phyloP scores from a whole-genome alignment of 2,113 vertebrate species.

The Nanger granti region DNA sequence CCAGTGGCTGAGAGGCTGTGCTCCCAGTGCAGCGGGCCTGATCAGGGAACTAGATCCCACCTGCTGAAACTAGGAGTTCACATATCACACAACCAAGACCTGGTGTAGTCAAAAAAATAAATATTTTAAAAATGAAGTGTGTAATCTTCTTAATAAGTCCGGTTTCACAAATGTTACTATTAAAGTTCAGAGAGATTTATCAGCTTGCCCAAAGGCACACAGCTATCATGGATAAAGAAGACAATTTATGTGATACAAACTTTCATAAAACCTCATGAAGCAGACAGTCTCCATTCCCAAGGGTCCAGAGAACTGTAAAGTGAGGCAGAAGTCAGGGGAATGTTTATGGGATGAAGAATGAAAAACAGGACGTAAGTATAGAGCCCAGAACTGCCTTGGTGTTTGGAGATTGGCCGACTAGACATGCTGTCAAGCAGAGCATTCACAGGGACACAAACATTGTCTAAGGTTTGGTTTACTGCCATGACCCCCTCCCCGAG shows the following conservation, averaged over 20 bases:
- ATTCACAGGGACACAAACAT: background rate
- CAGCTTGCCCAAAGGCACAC: background rate
- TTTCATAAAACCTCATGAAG: background rate
- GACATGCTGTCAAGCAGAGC: background rate
- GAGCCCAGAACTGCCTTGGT: background rate
- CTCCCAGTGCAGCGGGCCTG: background rate
- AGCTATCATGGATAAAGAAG: background rate
- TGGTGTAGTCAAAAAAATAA: background rate
- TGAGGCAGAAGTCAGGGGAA: background rate
- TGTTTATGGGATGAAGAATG: background rate
- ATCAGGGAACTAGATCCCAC: background rate
- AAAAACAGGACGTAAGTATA: background rate
- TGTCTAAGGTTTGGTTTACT: background rate
- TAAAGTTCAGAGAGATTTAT: background rate
- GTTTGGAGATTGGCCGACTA: background rate
- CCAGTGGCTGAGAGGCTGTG: background rate
- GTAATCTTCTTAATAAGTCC: background rate
- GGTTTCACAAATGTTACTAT: background rate
- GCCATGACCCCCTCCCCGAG: background rate
- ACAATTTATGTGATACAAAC: background rate
- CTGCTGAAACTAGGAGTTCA: background rate
- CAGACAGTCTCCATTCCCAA: background rate
- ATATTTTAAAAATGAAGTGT: background rate
- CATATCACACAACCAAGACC: background rate
- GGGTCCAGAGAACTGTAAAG: background rate